Conservation (phyloP, 2,888 invertebrate species). For the Frankliniella fusca region DNA sequence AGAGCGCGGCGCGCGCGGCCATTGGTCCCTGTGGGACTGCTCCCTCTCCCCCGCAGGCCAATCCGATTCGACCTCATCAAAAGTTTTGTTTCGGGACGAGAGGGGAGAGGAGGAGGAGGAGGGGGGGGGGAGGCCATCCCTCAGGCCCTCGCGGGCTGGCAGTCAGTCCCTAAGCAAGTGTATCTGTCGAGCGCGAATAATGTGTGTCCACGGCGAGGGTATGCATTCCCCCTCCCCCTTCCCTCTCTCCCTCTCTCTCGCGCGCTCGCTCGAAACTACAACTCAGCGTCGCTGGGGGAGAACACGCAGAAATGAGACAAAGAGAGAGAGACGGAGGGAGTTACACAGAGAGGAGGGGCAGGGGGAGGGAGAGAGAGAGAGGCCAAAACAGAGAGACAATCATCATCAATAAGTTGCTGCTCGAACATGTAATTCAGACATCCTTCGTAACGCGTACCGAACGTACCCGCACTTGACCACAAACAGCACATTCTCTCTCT, state of each 20-base stretch:
- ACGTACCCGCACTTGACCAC: neutral
- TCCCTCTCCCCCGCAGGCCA: neutral
- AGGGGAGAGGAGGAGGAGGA: neutral
- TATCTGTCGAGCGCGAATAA: neutral
- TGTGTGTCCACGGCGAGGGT: too few relatives aligned
- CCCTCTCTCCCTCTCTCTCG: too few relatives aligned
- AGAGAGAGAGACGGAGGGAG: too few relatives aligned
- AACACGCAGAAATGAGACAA: too few relatives aligned
- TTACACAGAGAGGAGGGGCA: too few relatives aligned
- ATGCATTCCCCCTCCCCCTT: too few relatives aligned
- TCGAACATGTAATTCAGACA: neutral
- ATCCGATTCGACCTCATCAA: neutral
- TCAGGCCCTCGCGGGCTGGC: neutral
- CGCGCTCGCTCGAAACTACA: too few relatives aligned
- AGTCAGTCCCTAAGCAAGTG: neutral
- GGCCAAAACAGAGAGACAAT: too few relatives aligned
- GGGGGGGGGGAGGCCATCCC: neutral
- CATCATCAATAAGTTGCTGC: too few relatives aligned
- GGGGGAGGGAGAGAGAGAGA: too few relatives aligned
- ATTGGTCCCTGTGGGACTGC: neutral
- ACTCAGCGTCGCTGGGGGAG: too few relatives aligned
- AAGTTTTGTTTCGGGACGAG: neutral
- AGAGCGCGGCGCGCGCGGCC: neutral
- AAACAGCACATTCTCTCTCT: neutral
- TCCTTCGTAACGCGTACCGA: neutral